phyloP scores from a whole-genome alignment of 2,888 invertebrate genomes.

The Orthosia gothica region DNA sequence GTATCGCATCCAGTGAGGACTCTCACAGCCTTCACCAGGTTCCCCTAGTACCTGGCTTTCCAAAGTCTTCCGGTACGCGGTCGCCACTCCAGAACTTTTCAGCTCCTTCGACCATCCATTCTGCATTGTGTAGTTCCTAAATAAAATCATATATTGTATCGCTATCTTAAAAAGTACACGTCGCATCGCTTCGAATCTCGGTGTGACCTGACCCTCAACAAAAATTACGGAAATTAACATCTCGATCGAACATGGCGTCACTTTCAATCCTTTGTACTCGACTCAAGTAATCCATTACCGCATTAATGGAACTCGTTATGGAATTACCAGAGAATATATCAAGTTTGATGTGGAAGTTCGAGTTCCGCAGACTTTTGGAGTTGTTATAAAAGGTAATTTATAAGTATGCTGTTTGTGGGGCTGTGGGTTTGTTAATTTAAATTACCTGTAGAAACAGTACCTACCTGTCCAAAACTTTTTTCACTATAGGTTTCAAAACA shows the following conservation, averaged over 20 bases:
- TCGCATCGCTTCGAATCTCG: not conserved
- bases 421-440: not conserved
- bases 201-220: slow-evolving; percentile 37
- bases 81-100: no score
- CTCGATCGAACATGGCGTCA: slow-evolving; percentile 66
- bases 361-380: slow-evolving; percentile 39
- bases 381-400: slow-evolving; percentile 51
- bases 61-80: no score
- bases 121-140: no score
- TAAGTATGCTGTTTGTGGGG: slow-evolving; percentile 1
- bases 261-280: slow-evolving; percentile 64
- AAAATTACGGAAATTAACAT: slow-evolving; percentile 75
- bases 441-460: not conserved
- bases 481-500: no score
- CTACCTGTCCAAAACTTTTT: not conserved
- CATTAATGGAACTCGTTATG: slow-evolving; percentile 69
- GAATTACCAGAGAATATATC: slow-evolving; percentile 57
- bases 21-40: no score
- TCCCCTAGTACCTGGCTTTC: no score
- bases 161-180: no score
- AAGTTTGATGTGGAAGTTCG: slow-evolving; percentile 58
- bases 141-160: no score
- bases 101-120: no score
- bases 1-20: no score
- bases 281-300: slow-evolving; percentile 64